phyloP scores from a whole-genome alignment of 2,888 invertebrate genomes.

The Pandemis corylana region DNA sequence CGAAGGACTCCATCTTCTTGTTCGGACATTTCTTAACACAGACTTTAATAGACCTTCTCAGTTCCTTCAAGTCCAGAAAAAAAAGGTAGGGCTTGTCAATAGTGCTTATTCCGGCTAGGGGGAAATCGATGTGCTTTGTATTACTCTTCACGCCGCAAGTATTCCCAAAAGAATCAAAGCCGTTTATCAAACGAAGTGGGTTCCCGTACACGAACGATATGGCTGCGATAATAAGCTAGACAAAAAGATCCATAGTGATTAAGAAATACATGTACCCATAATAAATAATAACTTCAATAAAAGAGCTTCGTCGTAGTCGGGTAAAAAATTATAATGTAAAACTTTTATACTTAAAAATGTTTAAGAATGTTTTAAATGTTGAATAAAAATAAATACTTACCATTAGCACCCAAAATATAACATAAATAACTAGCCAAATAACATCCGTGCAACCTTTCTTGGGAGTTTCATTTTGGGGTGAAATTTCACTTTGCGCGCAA shows the following conservation, averaged over 20 bases:
- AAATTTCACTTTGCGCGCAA: slow-evolving; percentile 87
- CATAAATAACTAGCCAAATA: slow-evolving; percentile 91
- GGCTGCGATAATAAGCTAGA: slow-evolving; percentile 91
- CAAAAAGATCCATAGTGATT: slow-evolving; percentile 33
- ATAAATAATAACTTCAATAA: no score
- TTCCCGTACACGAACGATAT: slow-evolving; percentile 96
- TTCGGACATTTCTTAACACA: slow-evolving; percentile 96
- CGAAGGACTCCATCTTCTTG: slow-evolving; percentile 84
- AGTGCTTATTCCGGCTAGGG: slow-evolving; percentile 92
- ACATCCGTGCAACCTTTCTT: slow-evolving; percentile 93
- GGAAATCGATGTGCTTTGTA: slow-evolving; percentile 89
- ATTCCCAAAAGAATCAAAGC: slow-evolving; percentile 97
- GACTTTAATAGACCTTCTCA: slow-evolving; percentile 91
- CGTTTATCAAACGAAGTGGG: slow-evolving; percentile 93
- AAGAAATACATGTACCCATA: no score
- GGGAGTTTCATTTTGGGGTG: slow-evolving; percentile 85
- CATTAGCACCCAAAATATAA: slow-evolving; percentile 93
- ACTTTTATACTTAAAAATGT: no score
- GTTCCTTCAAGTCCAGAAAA: slow-evolving; percentile 92
- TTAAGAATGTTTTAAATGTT: background rate
- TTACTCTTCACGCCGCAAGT: slow-evolving; percentile 95
- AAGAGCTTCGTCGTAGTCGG: no score
- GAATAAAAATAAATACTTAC: slow-evolving; percentile 75
- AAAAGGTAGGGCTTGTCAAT: slow-evolving; percentile 91
- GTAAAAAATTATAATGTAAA: no score